phyloP scores from a whole-genome alignment of 2,113 vertebrate species.

The Anas platyrhynchos region DNA sequence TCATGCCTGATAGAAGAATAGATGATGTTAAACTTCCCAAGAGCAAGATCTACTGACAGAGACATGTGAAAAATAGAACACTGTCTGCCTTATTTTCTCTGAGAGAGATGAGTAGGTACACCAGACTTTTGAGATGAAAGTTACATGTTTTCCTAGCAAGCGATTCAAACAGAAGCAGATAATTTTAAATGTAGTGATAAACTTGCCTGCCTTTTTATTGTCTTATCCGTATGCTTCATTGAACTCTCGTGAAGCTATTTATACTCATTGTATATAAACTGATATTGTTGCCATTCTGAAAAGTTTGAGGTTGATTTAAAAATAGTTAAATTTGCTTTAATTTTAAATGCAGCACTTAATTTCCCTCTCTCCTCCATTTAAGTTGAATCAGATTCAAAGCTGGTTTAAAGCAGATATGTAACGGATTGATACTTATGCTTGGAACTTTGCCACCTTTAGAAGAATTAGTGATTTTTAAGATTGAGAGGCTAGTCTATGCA shows the following conservation, averaged over 20 bases:
- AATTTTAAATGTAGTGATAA: not conserved
- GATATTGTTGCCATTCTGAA: not conserved
- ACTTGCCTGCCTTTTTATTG: not conserved
- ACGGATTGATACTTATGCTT: not conserved
- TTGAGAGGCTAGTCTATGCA: not conserved
- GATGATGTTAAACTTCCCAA: constrained; percentile 6
- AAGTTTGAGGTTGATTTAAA: not conserved
- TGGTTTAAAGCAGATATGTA: not conserved
- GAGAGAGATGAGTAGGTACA: not conserved
- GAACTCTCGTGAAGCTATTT: not conserved
- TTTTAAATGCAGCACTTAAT: not conserved
- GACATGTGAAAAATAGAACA: constrained; percentile 1
- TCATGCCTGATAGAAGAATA: constrained; percentile 10
- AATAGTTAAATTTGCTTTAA: not conserved
- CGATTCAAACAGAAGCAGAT: not conserved
- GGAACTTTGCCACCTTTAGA: not conserved
- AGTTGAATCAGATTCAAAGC: not conserved
- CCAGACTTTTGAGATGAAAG: not conserved
- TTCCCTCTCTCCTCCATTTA: not conserved
- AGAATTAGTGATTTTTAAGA: not conserved
- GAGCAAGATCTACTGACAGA: not conserved
- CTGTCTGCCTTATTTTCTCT: constrained; percentile 11
- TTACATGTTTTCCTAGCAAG: not conserved
- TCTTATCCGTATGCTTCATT: not conserved
- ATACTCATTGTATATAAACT: not conserved